Conservation (phyloP, 2,113 vertebrate species). For the Axis porcinus region DNA sequence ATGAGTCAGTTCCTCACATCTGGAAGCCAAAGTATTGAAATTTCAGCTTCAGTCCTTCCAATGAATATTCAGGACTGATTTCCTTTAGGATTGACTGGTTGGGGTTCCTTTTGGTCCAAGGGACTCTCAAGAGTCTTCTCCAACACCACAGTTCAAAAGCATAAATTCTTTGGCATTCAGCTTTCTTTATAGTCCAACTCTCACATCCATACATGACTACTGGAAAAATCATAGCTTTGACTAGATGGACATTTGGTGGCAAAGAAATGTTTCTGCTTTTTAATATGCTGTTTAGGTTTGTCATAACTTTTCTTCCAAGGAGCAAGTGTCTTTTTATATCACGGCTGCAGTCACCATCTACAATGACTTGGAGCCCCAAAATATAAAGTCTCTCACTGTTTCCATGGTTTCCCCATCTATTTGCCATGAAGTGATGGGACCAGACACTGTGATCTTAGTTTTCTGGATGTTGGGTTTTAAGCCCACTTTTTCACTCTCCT, state of each 20-base stretch:
- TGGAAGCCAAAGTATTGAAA: background rate
- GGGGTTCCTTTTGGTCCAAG: background rate
- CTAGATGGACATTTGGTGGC: background rate
- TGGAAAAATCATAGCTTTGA: background rate
- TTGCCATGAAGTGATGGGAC: background rate
- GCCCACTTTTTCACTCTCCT: background rate
- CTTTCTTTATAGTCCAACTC: background rate
- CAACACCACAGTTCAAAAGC: background rate
- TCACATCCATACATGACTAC: background rate
- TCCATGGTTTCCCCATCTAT: background rate
- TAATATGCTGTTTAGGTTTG: background rate
- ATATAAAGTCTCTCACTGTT: background rate
- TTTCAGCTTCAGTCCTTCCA: background rate
- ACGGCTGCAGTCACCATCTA: background rate
- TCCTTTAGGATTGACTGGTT: background rate
- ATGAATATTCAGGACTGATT: background rate
- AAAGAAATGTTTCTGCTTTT: background rate
- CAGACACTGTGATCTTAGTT: background rate
- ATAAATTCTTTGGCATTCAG: background rate
- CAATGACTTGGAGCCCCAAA: background rate
- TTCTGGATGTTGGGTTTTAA: background rate
- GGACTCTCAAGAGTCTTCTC: background rate
- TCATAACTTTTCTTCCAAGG: background rate
- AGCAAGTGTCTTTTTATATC: background rate
- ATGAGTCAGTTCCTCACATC: background rate